Evolutionary conservation across 2,113 vertebrate species (phyloP), one percentile per base, ranked within the genome.

Genomic region (Xerus inauris): DNA sequence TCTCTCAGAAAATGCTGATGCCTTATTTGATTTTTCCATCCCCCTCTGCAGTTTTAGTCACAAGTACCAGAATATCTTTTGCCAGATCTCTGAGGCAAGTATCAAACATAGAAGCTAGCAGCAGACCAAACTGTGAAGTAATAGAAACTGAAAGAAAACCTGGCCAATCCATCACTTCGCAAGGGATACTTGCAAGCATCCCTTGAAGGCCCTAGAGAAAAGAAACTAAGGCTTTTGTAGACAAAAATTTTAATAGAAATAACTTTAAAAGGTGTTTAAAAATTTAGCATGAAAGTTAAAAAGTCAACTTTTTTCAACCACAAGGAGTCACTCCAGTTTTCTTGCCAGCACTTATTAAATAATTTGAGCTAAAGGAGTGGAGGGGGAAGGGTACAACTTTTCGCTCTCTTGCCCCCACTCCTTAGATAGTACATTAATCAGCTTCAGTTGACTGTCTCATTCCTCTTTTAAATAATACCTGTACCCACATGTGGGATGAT

Each of bases 391-490:
- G 10, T 11, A 64, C 30, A 83, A 10, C 86, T 20, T 98, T 97
- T 98, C 87, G 96, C 93, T 94, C 96, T 73, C 96, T 97, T 96
- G 96, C 91, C 94, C 95, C 94, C 22, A 96, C 89, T 97, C 96
- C 91, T 59, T 75, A 97, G 98, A 97, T 96, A 96, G 81, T 64
- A 87, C 97, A 98, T 98, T 98, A 98, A 98, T 99, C 98, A 98
- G 91, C 32, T 32, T 97, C 97, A 97, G 96, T 94, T 97, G 96
- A 98, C 96, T 98, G 94, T 97, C 96, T 98, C 98, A 89, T 98
- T 98, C 93, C 95, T 97, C 97, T 98, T 96, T 98, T 98, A 98
- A 98, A 98, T 98, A 98, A 98, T 98, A 98, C 97, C 97, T 98
- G 97, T 93, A 98, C 96, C 97, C 95, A 98, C 97, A 98, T 97